These are phyloP conservation scores for Serripes groenlandicus DNA, from an alignment of 2,888 invertebrate species.

Conservation along the genomic window DNA sequence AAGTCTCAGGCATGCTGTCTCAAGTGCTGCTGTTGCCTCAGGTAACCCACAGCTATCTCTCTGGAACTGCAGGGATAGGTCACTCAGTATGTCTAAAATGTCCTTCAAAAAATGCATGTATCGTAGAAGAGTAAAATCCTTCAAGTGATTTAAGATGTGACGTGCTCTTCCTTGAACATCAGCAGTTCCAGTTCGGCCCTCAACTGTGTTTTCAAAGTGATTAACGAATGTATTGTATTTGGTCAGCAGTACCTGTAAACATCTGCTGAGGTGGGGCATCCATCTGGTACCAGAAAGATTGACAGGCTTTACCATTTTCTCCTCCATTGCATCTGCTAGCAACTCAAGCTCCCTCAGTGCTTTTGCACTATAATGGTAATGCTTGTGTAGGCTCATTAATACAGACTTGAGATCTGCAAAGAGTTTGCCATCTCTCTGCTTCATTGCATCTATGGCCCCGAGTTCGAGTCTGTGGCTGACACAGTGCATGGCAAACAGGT, in stretches of 20 bases:
- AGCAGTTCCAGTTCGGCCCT: conserved; percentile 31
- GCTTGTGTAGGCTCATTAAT: conserved; percentile 54
- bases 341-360: conserved; percentile 57
- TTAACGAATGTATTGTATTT: conserved; percentile 35
- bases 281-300: conserved; percentile 61
- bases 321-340: conserved; percentile 58
- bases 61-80: too few species aligned
- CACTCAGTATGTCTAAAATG: too few species aligned
- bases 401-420: conserved; percentile 51
- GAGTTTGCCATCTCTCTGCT: conserved; percentile 37
- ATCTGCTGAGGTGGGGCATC: conserved; percentile 57
- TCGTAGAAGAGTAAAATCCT: too few species aligned
- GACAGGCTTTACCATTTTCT: too few species aligned
- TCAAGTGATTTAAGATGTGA: conserved; percentile 34
- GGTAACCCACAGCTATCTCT: too few species aligned
- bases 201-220: conserved; percentile 58
- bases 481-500: conserved; percentile 52
- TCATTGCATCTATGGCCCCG: conserved; percentile 58
- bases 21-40: too few species aligned
- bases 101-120: too few species aligned
- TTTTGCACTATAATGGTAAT: conserved; percentile 62
- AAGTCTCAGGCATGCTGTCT: too few species aligned
- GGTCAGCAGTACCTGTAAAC: conserved; percentile 38
- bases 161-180: conserved; percentile 51
- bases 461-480: conserved; percentile 56